Percentiles rank a stretch among this genome's conserved stretches.
phyloP scores from a whole-genome alignment of 2,113 vertebrate genomes.

The Lophius piscatorius region DNA sequence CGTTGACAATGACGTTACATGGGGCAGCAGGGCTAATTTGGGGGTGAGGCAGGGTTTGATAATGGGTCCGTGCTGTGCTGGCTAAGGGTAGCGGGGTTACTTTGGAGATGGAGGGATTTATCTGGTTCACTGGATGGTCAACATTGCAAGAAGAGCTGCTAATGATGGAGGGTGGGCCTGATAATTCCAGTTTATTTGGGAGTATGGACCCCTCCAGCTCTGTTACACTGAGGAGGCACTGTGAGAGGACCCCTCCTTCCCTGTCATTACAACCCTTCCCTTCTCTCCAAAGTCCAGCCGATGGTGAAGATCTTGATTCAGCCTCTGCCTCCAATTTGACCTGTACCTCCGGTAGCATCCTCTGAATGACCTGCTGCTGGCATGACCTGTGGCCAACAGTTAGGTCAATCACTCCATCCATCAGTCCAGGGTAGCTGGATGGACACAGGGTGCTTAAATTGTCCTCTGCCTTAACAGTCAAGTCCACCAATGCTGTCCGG shows the following conservation, averaged over 20 bases:
- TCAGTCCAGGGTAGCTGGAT: slow-evolving; percentile 78
- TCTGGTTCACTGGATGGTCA: slow-evolving; percentile 50
- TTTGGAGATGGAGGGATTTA: slow-evolving; percentile 49
- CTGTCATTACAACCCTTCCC: slow-evolving; percentile 59
- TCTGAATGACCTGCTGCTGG: slow-evolving; percentile 93
- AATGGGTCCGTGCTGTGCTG: slow-evolving; percentile 71
- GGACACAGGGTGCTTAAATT: slow-evolving; percentile 80
- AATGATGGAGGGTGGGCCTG: slow-evolving; percentile 79
- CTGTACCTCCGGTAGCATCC: slow-evolving; percentile 85
- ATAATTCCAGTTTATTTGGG: slow-evolving; percentile 73
- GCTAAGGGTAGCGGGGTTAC: slow-evolving; percentile 26
- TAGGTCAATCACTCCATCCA: slow-evolving; percentile 95
- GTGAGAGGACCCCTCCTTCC: slow-evolving; percentile 47
- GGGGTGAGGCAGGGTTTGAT: slow-evolving; percentile 68
- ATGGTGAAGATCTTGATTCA: slow-evolving; percentile 57
- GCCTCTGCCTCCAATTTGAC: slow-evolving; percentile 89
- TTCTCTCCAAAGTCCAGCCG: slow-evolving; percentile 47
- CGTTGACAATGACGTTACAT: slow-evolving; percentile 98
- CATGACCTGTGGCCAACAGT: slow-evolving; percentile 90
- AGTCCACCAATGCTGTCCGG: slow-evolving; percentile 86
- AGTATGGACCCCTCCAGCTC: slow-evolving; percentile 46
- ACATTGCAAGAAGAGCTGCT: slow-evolving; percentile 76
- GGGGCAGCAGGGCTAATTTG: slow-evolving; percentile 79
- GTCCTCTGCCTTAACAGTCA: slow-evolving; percentile 89
- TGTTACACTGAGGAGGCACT: slow-evolving; percentile 73